Evolutionary conservation across 2,888 invertebrate genomes (phyloP), one percentile per base, ranked within the genome.

Genomic region (Pogonocherus hispidulus): DNA sequence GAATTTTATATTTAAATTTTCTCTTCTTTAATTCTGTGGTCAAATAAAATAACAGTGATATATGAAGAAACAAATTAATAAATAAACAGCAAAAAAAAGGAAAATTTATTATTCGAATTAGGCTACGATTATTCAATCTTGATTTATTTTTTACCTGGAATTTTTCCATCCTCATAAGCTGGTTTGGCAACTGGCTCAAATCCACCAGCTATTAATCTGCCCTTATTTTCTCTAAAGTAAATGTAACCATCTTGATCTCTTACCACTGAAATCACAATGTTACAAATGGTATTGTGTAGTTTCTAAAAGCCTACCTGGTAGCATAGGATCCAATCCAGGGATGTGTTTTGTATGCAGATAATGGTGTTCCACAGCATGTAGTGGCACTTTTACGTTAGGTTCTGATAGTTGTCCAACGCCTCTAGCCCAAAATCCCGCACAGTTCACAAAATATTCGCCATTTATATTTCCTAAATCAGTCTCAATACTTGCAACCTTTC

Each of bases 371-470:
- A 96, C 96, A 0, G 97, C 93, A 85, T 97, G 92, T 8, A 98
- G 86, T 0, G 98, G 98, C 32, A 94, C 92, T 85, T 95, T 95
- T 0, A 98, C 95, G 81, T 91, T 90, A 1, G 97, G 97, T 67
- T 91, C 90, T 20, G 96, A 93, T 71, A 94, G 85, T 81, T 94
- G 93, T 5, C 97, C 98, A 51, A 98, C 91, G 84, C 93, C 92
- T 74, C 97, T 89, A 0, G 97, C 95, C 97, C 97, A 98, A 86
- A 97, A 95, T 6, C 99, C 99, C 20, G 95, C 94, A 83, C 96
- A 96, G 86, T 99, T 99, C 27, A 99, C 94, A 86, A 99, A 98
- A 84, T 92, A 93, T 77, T 96, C 91, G 85, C 98, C 98, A 71
- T 93, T 89, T 11, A 97, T 90, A 8, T 87, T 86, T 0, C 97